Evolutionary conservation across 2,888 invertebrate genomes (phyloP).

Genomic region (Megastigmus dorsalis): DNA sequence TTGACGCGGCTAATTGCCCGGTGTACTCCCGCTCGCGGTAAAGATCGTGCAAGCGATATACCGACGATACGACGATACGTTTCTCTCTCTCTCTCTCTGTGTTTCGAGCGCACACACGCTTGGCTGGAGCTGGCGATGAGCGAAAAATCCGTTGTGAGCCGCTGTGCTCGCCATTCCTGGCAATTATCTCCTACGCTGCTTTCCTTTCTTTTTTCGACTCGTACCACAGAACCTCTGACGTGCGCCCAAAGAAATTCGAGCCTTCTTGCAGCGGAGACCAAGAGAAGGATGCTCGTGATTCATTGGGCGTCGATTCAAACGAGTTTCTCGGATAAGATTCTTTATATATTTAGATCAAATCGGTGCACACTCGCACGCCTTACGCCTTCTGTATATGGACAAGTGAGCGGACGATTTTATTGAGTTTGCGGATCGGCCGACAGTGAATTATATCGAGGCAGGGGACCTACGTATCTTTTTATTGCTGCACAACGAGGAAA

Average conservation of each 20-base stretch:
- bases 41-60: slow-evolving; percentile 45
- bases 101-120: background rate
- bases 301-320: background rate
- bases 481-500: too few species aligned
- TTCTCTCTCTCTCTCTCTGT: too few species aligned
- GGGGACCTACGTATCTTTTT: too few species aligned
- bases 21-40: slow-evolving; percentile 50
- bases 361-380: background rate
- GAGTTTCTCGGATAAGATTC: background rate
- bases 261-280: background rate
- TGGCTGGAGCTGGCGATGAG: background rate
- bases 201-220: background rate
- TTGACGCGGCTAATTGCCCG: slow-evolving; percentile 57
- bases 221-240: background rate
- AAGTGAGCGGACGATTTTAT: background rate
- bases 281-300: too few species aligned
- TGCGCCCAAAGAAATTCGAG: background rate
- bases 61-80: too few species aligned
- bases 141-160: slow-evolving; percentile 33
- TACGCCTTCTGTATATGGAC: too few species aligned
- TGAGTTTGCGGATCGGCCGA: background rate
- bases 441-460: background rate
- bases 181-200: slow-evolving; percentile 27
- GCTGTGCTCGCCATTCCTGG: background rate
- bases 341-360: background rate